Evolutionary conservation across 2,888 invertebrate species (phyloP), one percentile per base, ranked within the genome.

Genomic region (Epinotia ramella): DNA sequence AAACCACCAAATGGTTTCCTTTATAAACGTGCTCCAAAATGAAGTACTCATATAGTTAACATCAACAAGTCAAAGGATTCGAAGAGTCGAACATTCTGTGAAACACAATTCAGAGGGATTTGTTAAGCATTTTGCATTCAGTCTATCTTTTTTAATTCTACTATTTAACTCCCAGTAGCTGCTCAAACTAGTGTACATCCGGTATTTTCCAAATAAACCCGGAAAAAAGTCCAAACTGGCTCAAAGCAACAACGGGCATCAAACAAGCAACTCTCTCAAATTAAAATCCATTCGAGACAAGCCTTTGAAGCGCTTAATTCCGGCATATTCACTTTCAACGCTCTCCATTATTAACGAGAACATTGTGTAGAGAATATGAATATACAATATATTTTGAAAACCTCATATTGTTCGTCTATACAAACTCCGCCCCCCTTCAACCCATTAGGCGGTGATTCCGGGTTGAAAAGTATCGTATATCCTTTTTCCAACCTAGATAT

Each of bases 221-320:
- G 40, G 28, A 53, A 63, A 68, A 63, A n/a, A n/a, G 13, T 62
- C 64, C n/a, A 57, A 65, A 73, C 46, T 28, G 13, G 46, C 57
- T 46, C 28, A 53, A 63, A 66, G 59, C 28, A 53, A 28, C 59
- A 73, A 44, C 28, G 28, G 28, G 28, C 44, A 68, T 57, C 28
- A 57, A 73, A 65, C 63, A 73, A 73, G 64, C 44, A 59, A 60
- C 73, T 73, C 56, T 33, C 68, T 57, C 46, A 53, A 69, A 69
- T 73, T 73, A 69, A 73, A 73, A 69, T 46, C 46, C 68, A 73
- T 63, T 73, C 57, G 68, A 62, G 44, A 73, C 33, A 67, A 49
- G 57, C 63, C 68, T 73, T 73, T 73, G 63, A 63, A 16, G 68
- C 62, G 33, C 44, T 67, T 46, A 59, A 68, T 68, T 46, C 59